phyloP scores from a whole-genome alignment of 1,140 invertebrate species.

The Dryas iulia region DNA sequence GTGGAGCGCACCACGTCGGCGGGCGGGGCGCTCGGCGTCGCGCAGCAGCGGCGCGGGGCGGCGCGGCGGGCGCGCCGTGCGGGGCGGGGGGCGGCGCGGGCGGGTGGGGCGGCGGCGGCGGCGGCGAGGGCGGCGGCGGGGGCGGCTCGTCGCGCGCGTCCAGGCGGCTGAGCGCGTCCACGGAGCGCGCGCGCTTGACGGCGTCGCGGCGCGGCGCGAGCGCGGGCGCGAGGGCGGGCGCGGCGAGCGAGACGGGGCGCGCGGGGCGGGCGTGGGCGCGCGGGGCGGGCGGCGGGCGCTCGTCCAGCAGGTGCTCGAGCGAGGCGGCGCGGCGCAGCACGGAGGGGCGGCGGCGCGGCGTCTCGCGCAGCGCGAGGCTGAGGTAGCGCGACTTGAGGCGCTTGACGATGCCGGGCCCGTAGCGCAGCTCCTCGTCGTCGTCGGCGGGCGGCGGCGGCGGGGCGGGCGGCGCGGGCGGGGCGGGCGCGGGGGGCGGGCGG shows the following conservation, averaged over 20 bases:
- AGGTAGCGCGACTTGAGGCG: slow-evolving; percentile 91
- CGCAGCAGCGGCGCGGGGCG: slow-evolving; percentile 86
- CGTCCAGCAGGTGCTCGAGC: slow-evolving; percentile 91
- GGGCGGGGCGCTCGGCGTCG: slow-evolving; percentile 90
- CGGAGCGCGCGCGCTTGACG: slow-evolving; percentile 91
- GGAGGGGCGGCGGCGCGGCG: slow-evolving; percentile 82
- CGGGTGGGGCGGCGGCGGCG: slow-evolving; percentile 46
- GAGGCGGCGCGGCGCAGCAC: slow-evolving; percentile 89
- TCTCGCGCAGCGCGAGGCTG: slow-evolving; percentile 88
- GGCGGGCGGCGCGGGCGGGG: slow-evolving; percentile 43
- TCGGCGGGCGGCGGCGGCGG: slow-evolving; percentile 55
- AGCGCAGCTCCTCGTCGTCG: slow-evolving; percentile 90
- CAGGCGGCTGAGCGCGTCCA: slow-evolving; percentile 87
- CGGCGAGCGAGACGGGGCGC: slow-evolving; percentile 69
- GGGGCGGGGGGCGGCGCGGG: slow-evolving; percentile 84
- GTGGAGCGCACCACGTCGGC: slow-evolving; percentile 92
- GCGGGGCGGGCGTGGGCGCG: slow-evolving; percentile 40
- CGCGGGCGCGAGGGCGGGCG: slow-evolving; percentile 72
- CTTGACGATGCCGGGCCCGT: slow-evolving; percentile 95
- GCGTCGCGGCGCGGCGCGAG: slow-evolving; percentile 80
- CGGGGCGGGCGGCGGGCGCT: slow-evolving; percentile 69
- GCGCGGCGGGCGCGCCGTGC: slow-evolving; percentile 79
- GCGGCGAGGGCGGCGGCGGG: slow-evolving; percentile 27
- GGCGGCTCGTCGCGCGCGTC: slow-evolving; percentile 66
- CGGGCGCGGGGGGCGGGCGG: slow-evolving; percentile 34